A percentile compares a stretch with the other conserved stretches of the same genome.
phyloP scores from a whole-genome alignment of 2,113 vertebrate genomes.

The Ascaphus truei region DNA sequence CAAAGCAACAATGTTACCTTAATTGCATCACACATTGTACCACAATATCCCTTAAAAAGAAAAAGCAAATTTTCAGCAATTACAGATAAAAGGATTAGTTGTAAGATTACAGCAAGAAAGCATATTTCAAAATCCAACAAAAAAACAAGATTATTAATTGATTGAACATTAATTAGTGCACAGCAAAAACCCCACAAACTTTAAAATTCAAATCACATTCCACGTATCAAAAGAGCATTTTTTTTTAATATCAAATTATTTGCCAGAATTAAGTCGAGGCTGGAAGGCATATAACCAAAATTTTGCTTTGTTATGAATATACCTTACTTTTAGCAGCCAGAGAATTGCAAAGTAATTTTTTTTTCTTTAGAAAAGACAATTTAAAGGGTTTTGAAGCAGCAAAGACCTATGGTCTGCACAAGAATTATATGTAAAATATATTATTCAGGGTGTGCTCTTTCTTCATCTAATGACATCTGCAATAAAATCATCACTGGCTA shows the following conservation, averaged over 20 bases:
- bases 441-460: too few species aligned
- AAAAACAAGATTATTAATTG: slow-evolving; percentile 64
- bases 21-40: slow-evolving; percentile 49
- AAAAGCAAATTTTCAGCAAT: slow-evolving; percentile 55
- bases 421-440: slow-evolving; percentile 26
- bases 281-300: neutral
- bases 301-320: neutral
- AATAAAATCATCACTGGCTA: neutral
- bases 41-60: slow-evolving; percentile 35
- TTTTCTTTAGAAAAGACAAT: too few species aligned
- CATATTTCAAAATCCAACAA: slow-evolving; percentile 51
- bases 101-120: slow-evolving; percentile 98
- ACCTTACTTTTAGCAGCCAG: neutral
- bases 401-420: slow-evolving; percentile 55
- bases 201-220: slow-evolving; percentile 59
- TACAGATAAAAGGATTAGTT: slow-evolving; percentile 80
- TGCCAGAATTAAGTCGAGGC: slow-evolving; percentile 16
- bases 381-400: slow-evolving; percentile 39
- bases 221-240: slow-evolving; percentile 28
- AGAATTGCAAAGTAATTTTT: too few species aligned
- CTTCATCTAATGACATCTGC: neutral
- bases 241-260: slow-evolving; percentile 45
- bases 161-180: slow-evolving; percentile 76
- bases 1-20: slow-evolving; percentile 56
- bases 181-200: slow-evolving; percentile 47